Conservation (phyloP, 2,888 invertebrate species). For the Allolobophora icterica region DNA sequence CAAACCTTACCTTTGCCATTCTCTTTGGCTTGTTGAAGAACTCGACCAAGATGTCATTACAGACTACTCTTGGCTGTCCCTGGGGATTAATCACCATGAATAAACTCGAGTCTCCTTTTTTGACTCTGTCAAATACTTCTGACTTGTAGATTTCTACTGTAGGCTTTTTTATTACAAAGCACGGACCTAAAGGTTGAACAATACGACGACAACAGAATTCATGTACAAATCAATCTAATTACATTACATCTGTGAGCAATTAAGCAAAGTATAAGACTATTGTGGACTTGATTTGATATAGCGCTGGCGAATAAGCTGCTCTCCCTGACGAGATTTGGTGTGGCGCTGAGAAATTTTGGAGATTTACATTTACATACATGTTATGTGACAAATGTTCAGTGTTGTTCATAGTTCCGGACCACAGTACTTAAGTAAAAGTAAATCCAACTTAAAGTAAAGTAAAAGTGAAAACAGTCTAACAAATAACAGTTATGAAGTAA, state of each 20-base stretch:
- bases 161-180: not conserved
- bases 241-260: no score
- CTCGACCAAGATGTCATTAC: conserved; percentile 91
- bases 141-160: conserved; percentile 61
- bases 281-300: no score
- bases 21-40: conserved; percentile 83
- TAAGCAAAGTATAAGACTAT: no score
- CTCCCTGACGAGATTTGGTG: no score
- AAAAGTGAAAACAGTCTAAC: no score
- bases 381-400: not conserved
- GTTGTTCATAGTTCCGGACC: not conserved
- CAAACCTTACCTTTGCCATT: conserved; percentile 66
- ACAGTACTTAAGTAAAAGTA: no score
- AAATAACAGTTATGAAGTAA: no score
- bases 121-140: conserved; percentile 67
- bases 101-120: conserved; percentile 67
- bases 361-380: no score
- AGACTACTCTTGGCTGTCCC: conserved; percentile 55
- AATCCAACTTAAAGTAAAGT: no score
- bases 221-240: not conserved
- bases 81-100: conserved; percentile 52
- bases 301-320: no score
- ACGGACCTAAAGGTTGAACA: not conserved
- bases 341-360: no score
- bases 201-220: not conserved